These are phyloP conservation scores for Coracias cyanogaster DNA, from an alignment of 2,797 vertebrate genomes.

Conservation along the genomic window DNA sequence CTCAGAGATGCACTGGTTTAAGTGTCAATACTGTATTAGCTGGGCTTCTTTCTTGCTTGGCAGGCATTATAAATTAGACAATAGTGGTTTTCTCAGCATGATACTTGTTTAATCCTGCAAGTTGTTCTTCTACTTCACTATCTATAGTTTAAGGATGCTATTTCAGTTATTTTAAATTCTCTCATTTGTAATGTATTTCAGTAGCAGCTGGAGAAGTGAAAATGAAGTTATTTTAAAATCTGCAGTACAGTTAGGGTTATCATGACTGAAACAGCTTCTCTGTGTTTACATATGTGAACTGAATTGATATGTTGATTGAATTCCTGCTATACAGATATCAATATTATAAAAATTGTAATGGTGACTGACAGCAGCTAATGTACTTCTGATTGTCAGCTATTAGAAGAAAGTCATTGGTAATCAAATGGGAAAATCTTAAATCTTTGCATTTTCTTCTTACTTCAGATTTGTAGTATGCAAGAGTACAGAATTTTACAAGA, in stretches of 20 bases:
- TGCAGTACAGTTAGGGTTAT: neutral
- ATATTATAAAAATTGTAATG: neutral
- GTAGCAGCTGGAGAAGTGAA: neutral
- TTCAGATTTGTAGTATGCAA: neutral
- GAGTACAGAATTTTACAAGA: neutral
- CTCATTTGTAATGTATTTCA: neutral
- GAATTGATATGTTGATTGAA: neutral
- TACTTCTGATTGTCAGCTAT: constrained; percentile 33
- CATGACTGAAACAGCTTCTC: neutral
- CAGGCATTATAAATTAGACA: neutral
- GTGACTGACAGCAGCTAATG: constrained; percentile 27
- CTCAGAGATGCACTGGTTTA: neutral
- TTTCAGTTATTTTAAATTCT: neutral
- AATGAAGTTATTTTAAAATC: neutral
- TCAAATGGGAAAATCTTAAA: neutral
- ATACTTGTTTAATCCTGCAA: neutral
- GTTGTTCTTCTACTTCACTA: neutral
- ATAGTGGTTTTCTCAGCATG: neutral
- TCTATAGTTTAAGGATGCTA: neutral
- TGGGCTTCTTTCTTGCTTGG: neutral
- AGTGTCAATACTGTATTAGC: neutral
- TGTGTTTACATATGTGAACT: neutral
- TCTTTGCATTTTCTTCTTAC: neutral
- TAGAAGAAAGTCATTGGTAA: neutral
- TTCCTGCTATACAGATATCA: neutral